These are phyloP conservation scores for Wasmannia auropunctata DNA, from an alignment of 1,140 invertebrate genomes.

Conservation along the genomic window DNA sequence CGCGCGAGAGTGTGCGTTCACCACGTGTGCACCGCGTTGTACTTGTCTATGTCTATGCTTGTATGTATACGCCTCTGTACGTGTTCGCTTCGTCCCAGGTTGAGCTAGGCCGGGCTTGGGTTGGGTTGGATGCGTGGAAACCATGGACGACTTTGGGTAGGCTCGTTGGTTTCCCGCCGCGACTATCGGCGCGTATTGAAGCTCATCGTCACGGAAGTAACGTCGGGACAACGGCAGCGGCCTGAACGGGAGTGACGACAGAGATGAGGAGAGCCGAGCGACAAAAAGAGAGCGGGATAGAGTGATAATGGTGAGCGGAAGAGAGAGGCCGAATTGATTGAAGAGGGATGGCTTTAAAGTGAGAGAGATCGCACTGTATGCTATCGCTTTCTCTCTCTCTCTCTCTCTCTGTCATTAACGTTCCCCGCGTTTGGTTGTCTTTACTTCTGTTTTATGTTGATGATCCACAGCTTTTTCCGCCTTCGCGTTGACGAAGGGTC, in stretches of 20 bases:
- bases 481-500: constrained; percentile 25
- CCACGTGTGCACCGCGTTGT: constrained; percentile 19
- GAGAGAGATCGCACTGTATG: constrained; percentile 70
- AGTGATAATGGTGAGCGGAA: constrained; percentile 45
- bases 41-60: constrained; percentile 49
- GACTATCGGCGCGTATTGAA: constrained; percentile 85
- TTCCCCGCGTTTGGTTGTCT: constrained; percentile 56
- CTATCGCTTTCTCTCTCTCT: constrained; percentile 62
- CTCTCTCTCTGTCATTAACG: constrained; percentile 34
- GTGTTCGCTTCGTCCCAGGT: constrained; percentile 70
- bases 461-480: constrained; percentile 67
- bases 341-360: constrained; percentile 29
- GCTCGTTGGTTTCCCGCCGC: constrained; percentile 83
- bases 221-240: constrained; percentile 83
- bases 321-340: constrained; percentile 1
- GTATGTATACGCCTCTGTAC: constrained; percentile 47
- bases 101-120: constrained; percentile 73
- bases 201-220: constrained; percentile 85
- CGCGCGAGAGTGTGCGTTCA: constrained; percentile 55
- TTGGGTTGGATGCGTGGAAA: constrained; percentile 81
- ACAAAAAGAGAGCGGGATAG: constrained; percentile 43
- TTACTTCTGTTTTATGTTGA: constrained; percentile 70
- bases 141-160: constrained; percentile 84
- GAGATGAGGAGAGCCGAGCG: constrained; percentile 50
- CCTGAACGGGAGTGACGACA: constrained; percentile 77